These are phyloP conservation scores for Mola mola DNA, from an alignment of 2,113 vertebrate genomes.

Conservation along the genomic window DNA sequence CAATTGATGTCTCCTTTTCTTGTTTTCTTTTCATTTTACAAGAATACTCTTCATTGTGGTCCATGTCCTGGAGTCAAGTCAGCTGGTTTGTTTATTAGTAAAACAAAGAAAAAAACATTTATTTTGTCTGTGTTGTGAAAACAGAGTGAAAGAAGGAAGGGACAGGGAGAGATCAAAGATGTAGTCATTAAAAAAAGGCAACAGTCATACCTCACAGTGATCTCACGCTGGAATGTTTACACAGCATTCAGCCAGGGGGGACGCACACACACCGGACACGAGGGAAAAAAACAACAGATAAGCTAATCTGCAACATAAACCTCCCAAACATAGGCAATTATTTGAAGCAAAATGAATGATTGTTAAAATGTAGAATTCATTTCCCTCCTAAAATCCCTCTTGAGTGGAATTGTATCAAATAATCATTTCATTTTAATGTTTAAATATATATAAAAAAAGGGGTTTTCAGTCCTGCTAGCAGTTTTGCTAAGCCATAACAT, in stretches of 20 bases:
- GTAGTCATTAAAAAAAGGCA: slow-evolving; percentile 23
- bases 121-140: too few species aligned
- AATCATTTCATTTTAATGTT: too few species aligned
- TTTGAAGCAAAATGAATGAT: slow-evolving; percentile 16
- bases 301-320: slow-evolving; percentile 7
- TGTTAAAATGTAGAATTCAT: not conserved
- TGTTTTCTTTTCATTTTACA: too few species aligned
- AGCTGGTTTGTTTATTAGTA: not conserved
- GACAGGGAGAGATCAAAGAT: too few species aligned
- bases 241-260: slow-evolving; percentile 75
- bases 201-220: slow-evolving; percentile 88
- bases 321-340: slow-evolving; percentile 22
- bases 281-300: slow-evolving; percentile 27
- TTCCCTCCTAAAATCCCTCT: too few species aligned
- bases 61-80: too few species aligned
- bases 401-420: too few species aligned
- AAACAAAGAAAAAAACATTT: not conserved
- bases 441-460: too few species aligned
- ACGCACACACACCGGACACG: slow-evolving; percentile 20
- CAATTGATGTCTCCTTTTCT: too few species aligned
- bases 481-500: too few species aligned
- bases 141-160: not conserved
- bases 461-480: too few species aligned
- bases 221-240: slow-evolving; percentile 87
- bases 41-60: too few species aligned